Conservation (phyloP, 2,113 vertebrate species). For the Bujurquina vittata region DNA sequence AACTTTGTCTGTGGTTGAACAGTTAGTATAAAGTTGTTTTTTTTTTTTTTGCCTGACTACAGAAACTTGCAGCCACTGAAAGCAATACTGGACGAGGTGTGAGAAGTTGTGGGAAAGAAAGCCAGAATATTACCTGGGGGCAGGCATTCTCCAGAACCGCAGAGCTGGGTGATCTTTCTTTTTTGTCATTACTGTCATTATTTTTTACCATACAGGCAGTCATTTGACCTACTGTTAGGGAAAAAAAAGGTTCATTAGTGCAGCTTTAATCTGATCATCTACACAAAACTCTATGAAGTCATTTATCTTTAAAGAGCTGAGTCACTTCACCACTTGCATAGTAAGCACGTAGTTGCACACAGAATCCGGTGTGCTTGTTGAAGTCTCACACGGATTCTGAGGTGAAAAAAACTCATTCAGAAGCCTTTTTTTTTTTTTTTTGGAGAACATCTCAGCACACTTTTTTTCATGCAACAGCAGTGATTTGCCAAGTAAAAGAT, state of each 20-base stretch:
- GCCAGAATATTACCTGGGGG: not conserved
- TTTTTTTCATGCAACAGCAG: constrained; percentile 56
- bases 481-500: constrained; percentile 64
- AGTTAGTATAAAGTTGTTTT: not conserved
- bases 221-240: constrained; percentile 3
- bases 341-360: not conserved
- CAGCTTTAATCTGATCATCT: constrained; percentile 6
- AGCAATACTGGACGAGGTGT: not conserved
- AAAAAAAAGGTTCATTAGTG: not conserved
- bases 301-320: constrained; percentile 2
- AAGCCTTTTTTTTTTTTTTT: constrained; percentile 1
- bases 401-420: constrained; percentile 35
- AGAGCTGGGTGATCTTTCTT: constrained; percentile 2
- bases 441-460: constrained; percentile 38
- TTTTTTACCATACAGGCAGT: not conserved
- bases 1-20: not conserved
- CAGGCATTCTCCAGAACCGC: not conserved
- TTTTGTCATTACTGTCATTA: constrained; percentile 8
- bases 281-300: not conserved
- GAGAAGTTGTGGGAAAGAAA: not conserved
- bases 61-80: not conserved
- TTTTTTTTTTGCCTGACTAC: not conserved
- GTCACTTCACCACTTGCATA: not conserved
- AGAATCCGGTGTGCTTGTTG: constrained; percentile 3
- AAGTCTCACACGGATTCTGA: constrained; percentile 11